These are phyloP conservation scores for Procambarus clarkii DNA, from an alignment of 1,140 invertebrate species.

Conservation along the genomic window DNA sequence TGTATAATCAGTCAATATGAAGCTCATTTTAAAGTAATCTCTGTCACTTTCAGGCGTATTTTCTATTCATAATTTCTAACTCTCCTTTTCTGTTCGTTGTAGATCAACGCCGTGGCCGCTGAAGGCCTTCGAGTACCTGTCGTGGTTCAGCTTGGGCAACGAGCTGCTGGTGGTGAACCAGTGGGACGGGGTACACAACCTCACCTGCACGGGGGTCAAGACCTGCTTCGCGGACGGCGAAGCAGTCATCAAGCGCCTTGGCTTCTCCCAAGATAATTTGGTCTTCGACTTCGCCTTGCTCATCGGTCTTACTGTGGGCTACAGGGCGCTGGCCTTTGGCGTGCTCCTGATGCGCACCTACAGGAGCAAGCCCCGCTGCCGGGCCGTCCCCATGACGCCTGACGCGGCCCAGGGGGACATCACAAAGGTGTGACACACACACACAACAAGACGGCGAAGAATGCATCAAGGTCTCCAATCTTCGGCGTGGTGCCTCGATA, in stretches of 20 bases:
- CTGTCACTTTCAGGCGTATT: too few relatives aligned
- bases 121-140: slow-evolving; percentile 92
- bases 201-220: slow-evolving; percentile 23
- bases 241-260: slow-evolving; percentile 7
- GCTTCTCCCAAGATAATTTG: neutral
- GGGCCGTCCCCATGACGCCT: neutral
- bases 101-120: slow-evolving; percentile 92
- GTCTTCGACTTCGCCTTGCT: neutral
- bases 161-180: slow-evolving; percentile 96
- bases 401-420: too few relatives aligned
- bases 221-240: slow-evolving; percentile 38
- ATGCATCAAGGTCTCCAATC: too few relatives aligned
- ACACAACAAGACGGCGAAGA: too few relatives aligned
- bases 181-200: slow-evolving; percentile 80
- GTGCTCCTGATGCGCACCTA: neutral
- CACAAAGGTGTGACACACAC: too few relatives aligned
- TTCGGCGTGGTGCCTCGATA: too few relatives aligned
- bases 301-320: neutral
- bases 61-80: too few relatives aligned
- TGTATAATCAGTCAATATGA: too few relatives aligned
- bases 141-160: slow-evolving; percentile 96
- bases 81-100: neutral
- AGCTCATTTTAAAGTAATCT: too few relatives aligned
- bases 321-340: neutral
- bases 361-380: neutral